Base-by-base conservation (phyloP, 2,888 invertebrate species). In the Agriopis leucophaearia region DNA sequence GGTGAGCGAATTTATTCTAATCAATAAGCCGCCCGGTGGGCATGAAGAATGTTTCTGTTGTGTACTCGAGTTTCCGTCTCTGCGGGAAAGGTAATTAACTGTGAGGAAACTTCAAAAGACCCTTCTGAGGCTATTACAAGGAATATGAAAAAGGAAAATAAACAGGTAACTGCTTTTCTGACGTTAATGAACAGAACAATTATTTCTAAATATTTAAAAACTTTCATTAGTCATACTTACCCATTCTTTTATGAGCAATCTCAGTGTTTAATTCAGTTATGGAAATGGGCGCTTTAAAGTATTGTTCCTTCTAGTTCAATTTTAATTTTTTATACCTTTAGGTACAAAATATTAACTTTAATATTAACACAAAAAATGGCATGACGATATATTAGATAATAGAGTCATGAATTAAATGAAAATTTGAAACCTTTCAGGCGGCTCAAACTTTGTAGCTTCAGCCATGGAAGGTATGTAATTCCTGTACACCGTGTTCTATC, bases 1-100 rank as follows among this genome's bases (percentile, higher is more conserved):
- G 74, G 80, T 79, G 76, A 78, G 79, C 78, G 74, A 77, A 81
- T 83, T 78, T 77, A 70, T 71, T 72, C 78, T 68, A 82, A 84
- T 86, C 85, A 84, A 86, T 85, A 79, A 77, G 79, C 75, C 75
- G 80, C 83, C 83, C 70, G 78, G 72, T 76, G 81, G 72, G 78
- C 74, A 76, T 64, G 77, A 83, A 87, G 87, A 87, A 86, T 84
- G 77, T 78, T 84, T 79, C 76, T 75, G 76, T 40, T 72, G 48
- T 72, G 68, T 79, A 78, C 76, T 76, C 74, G 79, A 78, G 76
- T 79, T 81, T 75, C 74, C 70, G 78, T 81, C 82, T 80, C 82
- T 79, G 67, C 78, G 74, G 80, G 82, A 78, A 74, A 76, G 81
- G 81, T 87, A 88, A 88, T 88, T 88, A 88, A 83, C 83, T 84